Evolutionary conservation across 2,797 vertebrate species (phyloP), one percentile per base, ranked within the genome.

Genomic region (Labeo calbasu): DNA sequence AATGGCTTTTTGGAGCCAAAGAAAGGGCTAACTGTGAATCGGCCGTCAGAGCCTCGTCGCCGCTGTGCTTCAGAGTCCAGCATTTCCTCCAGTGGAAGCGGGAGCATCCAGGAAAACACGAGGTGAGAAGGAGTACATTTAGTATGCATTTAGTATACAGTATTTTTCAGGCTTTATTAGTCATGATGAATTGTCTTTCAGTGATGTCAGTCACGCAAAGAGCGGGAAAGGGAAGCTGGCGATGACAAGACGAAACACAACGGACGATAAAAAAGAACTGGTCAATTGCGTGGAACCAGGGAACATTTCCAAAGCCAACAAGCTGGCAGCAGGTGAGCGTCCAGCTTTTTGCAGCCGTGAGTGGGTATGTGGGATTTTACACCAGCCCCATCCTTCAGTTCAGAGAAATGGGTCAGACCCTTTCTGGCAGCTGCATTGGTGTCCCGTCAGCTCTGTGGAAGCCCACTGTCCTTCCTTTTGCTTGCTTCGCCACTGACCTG

Each of bases 31-130:
- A 89, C 68, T 11, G 55, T 93, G 82, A 93, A 92, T 76, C 95
- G 96, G 87, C 93, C 93, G 77, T 91, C 96, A 43, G 95, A 98
- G 83, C 97, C 97, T 84, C 97, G 98, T 0, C 96, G 98, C 9
- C 96, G 98, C 86, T 99, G 98, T 63, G 98, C 97, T 86, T 99
- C 98, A 0, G 98, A 99, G 92, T 99, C 98, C 53, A 99, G 98
- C 93, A 96, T 99, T 91, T 99, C 97, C 5, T 98, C 98, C 79
- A 96, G 96, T 86, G 96, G 95, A 70, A 97, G 97, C 96, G 66
- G 93, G 0, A 84, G 86, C 78, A n/a, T 86, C 40, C 78, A 88
- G 48, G 81, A 83, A 5, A 79, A 55, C 78, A 50, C 70, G 0
- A 85, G 85, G 88, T 89, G 77, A 10, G 55, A 65, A 72, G 0